phyloP scores from a whole-genome alignment of 2,113 vertebrate species.

The Cynoglossus semilaevis region DNA sequence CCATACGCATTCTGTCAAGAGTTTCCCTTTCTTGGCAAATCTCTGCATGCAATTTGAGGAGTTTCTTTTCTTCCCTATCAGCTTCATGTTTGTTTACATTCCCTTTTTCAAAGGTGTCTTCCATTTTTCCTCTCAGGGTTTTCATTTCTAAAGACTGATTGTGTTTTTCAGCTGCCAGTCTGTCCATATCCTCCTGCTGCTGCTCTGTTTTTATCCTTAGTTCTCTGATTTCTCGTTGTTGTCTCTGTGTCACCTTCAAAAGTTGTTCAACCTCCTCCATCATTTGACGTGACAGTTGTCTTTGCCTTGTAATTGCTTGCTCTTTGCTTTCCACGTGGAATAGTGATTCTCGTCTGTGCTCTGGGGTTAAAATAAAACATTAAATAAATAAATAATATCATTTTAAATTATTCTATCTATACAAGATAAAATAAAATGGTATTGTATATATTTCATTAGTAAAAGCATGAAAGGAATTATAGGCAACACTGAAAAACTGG shows the following conservation, averaged over 20 bases:
- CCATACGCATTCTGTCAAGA: constrained; percentile 31
- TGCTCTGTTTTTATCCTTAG: constrained; percentile 46
- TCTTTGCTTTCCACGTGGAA: constrained; percentile 16
- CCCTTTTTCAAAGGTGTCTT: constrained; percentile 35
- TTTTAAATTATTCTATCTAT: too few relatives aligned
- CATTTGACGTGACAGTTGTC: constrained; percentile 40
- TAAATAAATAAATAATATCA: not conserved
- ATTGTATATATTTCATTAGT: too few relatives aligned
- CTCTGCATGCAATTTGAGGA: constrained; percentile 51
- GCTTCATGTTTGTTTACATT: constrained; percentile 39
- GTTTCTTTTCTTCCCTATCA: constrained; percentile 41
- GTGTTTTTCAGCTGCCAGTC: constrained; percentile 52
- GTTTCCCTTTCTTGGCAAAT: constrained; percentile 47
- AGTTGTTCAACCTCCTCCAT: constrained; percentile 57
- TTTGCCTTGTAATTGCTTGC: constrained; percentile 42
- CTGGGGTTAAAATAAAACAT: constrained; percentile 49
- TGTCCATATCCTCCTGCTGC: constrained; percentile 52
- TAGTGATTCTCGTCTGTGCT: constrained; percentile 17
- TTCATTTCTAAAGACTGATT: constrained; percentile 35
- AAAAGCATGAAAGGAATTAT: too few relatives aligned
- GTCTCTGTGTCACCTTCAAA: constrained; percentile 51
- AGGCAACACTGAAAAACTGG: too few relatives aligned
- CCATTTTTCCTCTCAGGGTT: constrained; percentile 41
- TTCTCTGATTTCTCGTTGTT: constrained; percentile 37
- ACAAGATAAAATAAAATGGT: too few relatives aligned